Base-by-base conservation (phyloP, 2,113 vertebrate genomes). In the Colossoma macropomum region DNA sequence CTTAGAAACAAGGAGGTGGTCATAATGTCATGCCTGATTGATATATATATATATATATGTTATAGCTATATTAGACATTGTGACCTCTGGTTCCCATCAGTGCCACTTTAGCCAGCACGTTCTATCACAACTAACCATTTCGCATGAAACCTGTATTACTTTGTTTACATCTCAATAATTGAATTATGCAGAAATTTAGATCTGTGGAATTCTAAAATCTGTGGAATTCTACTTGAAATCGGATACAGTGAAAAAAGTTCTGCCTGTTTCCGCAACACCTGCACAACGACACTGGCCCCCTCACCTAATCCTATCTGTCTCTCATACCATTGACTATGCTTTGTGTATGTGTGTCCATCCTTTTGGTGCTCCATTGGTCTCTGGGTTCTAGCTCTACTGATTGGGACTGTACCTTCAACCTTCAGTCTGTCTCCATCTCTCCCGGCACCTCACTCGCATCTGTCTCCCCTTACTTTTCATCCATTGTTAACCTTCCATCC, bases 381-480 rank as follows among this genome's bases (percentile, higher is more conserved):
- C n/a, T 69, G 38, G 68, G 52, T 50, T 88, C 84, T 92, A 93
- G 91, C 88, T 93, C 88, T 89, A 92, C 91, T 88, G 92, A 92
- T 91, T 92, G 88, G 88, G 86, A 87, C 50, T 84, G 32, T 62
- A 80, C 71, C 83, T 72, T 89, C 85, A 90, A 82, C 85, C 84
- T 92, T 19, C 88, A 92, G 88, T 93, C 92, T 85, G 91, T 88
- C 3, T 92, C 90, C 89, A 90, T 90, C 90, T 89, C 91, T 90
- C 91, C 89, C 86, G 91, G 90, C 86, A 91, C 91, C 82, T 93
- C 94, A 91, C 91, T 92, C 81, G 69, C 89, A 90, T 96, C 95
- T 88, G 86, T 90, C 94, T 95, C 94, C 89, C 90, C 89, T 92
- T 92, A 93, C 93, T 84, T 87, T 93, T 82, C 88, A 91, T 91